Percentiles rank a stretch among this genome's conserved stretches.
Evolutionary conservation across 2,888 invertebrate genomes (phyloP).

Genomic region (Napeogenes sylphis): DNA sequence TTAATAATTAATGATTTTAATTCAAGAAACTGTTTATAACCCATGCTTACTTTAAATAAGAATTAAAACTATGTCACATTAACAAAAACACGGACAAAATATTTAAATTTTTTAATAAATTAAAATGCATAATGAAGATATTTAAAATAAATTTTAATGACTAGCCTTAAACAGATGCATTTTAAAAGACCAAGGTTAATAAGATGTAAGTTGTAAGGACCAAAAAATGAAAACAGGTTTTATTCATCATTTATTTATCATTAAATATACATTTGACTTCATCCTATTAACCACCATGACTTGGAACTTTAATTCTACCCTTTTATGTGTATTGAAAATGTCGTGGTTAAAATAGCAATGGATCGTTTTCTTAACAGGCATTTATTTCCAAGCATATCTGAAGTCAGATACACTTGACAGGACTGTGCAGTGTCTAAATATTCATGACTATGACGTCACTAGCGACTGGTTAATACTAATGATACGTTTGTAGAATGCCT

Average conservation of each 20-base stretch:
- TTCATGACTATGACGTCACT: constrained; percentile 54
- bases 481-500: background rate
- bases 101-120: constrained; percentile 15
- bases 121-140: constrained; percentile 4
- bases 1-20: constrained; percentile 17
- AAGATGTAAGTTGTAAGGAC: background rate
- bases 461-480: constrained; percentile 21
- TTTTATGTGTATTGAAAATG: constrained; percentile 41
- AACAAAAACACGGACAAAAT: background rate
- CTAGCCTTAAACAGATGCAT: constrained; percentile 9
- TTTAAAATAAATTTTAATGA: constrained; percentile 8
- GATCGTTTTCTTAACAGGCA: constrained; percentile 60
- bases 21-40: too few species aligned
- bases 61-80: background rate
- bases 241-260: background rate
- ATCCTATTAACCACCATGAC: constrained; percentile 31
- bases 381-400: constrained; percentile 24
- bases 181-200: constrained; percentile 11
- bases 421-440: constrained; percentile 51
- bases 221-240: background rate
- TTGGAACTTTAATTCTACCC: constrained; percentile 44
- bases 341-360: constrained; percentile 60
- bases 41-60: too few species aligned
- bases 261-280: background rate
- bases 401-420: constrained; percentile 38